phyloP scores from a whole-genome alignment of 1,140 invertebrate genomes.

The Drosophila seguyi region DNA sequence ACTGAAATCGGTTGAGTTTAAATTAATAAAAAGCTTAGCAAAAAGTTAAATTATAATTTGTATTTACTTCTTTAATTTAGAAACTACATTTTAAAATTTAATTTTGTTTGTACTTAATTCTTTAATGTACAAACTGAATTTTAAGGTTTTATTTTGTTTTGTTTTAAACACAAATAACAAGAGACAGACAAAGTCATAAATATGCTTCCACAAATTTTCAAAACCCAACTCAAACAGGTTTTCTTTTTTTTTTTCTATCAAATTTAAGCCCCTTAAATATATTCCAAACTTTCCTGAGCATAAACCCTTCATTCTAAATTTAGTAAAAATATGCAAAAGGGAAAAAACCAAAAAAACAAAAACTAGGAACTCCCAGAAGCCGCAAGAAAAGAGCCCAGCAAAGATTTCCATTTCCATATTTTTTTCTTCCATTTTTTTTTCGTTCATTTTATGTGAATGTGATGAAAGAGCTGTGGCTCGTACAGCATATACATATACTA shows the following conservation, averaged over 20 bases:
- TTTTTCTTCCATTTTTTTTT: too few species aligned
- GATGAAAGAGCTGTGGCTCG: slow-evolving; percentile 30
- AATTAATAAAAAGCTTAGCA: too few species aligned
- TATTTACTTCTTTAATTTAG: too few species aligned
- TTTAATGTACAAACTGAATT: background rate
- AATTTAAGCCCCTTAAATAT: slow-evolving; percentile 1
- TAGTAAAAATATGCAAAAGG: slow-evolving; percentile 4
- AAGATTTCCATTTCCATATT: slow-evolving; percentile 26
- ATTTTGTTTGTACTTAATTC: background rate
- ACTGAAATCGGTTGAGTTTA: too few species aligned
- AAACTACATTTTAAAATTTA: too few species aligned
- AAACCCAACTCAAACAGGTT: background rate
- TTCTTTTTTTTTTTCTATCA: background rate
- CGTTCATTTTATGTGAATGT: slow-evolving; percentile 30
- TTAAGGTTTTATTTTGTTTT: background rate
- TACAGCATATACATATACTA: slow-evolving; percentile 2
- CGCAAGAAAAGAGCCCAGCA: slow-evolving; percentile 4
- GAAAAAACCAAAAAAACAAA: background rate
- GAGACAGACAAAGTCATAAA: background rate
- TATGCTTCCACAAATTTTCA: background rate
- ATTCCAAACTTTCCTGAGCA: background rate
- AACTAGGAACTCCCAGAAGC: slow-evolving; percentile 12
- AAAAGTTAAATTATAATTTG: too few species aligned
- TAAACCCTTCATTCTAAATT: background rate
- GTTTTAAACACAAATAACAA: too few species aligned